Evolutionary conservation across 2,113 vertebrate species (phyloP).

Genomic region (Lonchura striata): DNA sequence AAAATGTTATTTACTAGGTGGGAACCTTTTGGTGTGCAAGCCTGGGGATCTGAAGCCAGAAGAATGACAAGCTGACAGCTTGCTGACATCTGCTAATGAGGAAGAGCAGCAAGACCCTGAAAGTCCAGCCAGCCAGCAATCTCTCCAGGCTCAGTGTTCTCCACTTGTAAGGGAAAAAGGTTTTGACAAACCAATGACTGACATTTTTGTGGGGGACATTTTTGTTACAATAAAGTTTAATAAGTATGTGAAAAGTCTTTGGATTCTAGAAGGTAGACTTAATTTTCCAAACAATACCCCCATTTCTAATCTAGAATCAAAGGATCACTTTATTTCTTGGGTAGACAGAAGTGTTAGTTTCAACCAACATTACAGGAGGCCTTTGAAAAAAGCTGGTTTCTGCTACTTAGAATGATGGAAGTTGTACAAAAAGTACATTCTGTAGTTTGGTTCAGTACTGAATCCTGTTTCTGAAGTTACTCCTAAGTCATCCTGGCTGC

Average conservation of each 20-base stretch:
- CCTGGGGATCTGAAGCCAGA: neutral
- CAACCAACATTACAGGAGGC: neutral
- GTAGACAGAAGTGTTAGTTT: neutral
- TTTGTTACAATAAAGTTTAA: neutral
- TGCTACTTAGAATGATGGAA: neutral
- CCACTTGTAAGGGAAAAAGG: neutral
- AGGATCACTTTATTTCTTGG: neutral
- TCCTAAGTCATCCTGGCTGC: neutral
- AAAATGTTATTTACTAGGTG: neutral
- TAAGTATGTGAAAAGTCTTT: neutral
- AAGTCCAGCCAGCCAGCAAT: neutral
- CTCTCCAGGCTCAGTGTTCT: neutral
- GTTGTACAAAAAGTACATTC: neutral
- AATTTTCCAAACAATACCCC: neutral
- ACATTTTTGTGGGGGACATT: neutral
- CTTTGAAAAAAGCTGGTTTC: neutral
- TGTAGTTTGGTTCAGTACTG: neutral
- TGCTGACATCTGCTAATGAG: neutral
- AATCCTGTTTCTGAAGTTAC: neutral
- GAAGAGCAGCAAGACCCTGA: neutral
- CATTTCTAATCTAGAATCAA: neutral
- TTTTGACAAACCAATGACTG: neutral
- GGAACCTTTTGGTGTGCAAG: neutral
- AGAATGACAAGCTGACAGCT: neutral
- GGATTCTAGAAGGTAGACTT: neutral